Percentiles rank a stretch among this genome's conserved stretches.
These are phyloP conservation scores for Piaya cayana DNA, from an alignment of 2,113 vertebrate genomes.

Conservation along the genomic window DNA sequence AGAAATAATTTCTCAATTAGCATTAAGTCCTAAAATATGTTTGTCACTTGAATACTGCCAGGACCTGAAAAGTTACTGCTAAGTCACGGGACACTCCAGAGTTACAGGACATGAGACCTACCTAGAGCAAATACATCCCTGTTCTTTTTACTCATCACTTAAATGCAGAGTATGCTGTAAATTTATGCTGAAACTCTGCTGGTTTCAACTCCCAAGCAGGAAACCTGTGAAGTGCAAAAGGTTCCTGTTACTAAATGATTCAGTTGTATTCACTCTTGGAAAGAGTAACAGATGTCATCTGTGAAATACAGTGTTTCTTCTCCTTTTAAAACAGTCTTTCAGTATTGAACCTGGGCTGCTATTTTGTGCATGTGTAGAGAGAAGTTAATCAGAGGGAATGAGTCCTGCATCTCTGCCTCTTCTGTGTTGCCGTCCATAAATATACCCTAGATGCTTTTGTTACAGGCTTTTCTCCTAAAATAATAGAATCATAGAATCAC, in stretches of 20 bases:
- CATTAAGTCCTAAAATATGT: background rate
- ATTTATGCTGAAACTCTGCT: background rate
- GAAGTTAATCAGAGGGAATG: background rate
- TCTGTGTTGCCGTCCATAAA: background rate
- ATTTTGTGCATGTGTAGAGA: rapidly evolving
- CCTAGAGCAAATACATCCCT: background rate
- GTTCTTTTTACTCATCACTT: background rate
- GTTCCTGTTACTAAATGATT: background rate
- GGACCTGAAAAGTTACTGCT: background rate
- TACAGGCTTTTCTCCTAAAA: background rate
- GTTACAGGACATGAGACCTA: background rate
- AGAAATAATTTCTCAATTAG: background rate
- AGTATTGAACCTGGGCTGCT: rapidly evolving
- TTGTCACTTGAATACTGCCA: background rate
- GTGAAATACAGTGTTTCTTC: background rate
- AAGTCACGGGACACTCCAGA: background rate
- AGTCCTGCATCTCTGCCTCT: background rate
- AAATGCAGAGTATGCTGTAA: background rate
- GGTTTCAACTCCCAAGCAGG: background rate
- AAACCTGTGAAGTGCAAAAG: background rate
- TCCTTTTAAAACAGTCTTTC: background rate
- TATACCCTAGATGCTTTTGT: background rate
- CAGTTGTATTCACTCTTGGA: background rate
- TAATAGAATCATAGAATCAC: too few species aligned
- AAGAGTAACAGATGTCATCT: background rate